Evolutionary conservation across 2,113 vertebrate genomes (phyloP), one percentile per base, ranked within the genome.

Genomic region (Mola mola): DNA sequence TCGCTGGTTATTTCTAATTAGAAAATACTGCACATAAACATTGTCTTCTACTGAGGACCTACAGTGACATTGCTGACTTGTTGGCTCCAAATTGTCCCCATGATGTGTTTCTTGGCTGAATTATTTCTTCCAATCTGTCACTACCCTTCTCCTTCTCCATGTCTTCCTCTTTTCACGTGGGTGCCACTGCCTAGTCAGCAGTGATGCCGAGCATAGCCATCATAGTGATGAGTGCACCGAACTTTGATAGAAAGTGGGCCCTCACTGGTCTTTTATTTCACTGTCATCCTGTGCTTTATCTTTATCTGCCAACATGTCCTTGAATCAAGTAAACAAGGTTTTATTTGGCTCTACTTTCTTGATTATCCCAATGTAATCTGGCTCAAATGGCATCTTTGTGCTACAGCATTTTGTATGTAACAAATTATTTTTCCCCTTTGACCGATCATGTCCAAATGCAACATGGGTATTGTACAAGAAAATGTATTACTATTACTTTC

Each of bases 181-280:
- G 25, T n/a, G 63, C 37, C 42, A 51, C 34, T 59, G 66, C 49
- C 12, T 17, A 33, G 41, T 72, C 74, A 66, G 65, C 65, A 69
- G 63, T 44, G 75, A 66, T 47, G 67, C 50, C 52, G 42, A 70
- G 43, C 33, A 38, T 7, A 64, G 42, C 57, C 49, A 65, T 72
- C 67, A 81, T 11, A 60, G 50, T 81, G 59, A 78, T 72, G 51
- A 75, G 67, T 51, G 41, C 37, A 66, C 46, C 44, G 17, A 52
- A 63, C 43, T 72, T 63, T 68, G 62, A 71, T 68, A 41, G 46
- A 75, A 51, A n/a, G 49, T 61, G 22, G 28, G 29, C 31, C 37
- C 61, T 61, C 57, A 65, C 50, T 66, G 49, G 44, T 49, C 48
- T 48, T 67, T 44, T 43, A 61, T 65, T 48, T 68, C 25, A 58